These are phyloP conservation scores for Gila robusta DNA, from an alignment of 2,797 vertebrate genomes.

Conservation along the genomic window DNA sequence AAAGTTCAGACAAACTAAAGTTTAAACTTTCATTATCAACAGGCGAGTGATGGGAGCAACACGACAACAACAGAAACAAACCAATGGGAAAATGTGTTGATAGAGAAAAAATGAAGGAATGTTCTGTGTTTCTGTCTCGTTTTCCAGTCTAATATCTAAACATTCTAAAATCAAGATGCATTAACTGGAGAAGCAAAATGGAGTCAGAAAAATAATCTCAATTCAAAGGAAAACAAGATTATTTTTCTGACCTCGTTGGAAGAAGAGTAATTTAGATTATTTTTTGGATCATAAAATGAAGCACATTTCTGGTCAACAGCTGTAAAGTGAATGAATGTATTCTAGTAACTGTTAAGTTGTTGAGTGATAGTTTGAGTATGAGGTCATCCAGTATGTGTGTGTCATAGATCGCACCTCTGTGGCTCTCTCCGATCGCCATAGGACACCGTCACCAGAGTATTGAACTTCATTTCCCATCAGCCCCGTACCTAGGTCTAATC, in stretches of 20 bases:
- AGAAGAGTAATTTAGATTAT: too few relatives aligned
- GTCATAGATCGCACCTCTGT: too few relatives aligned
- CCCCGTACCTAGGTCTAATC: too few relatives aligned
- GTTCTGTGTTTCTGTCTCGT: not conserved
- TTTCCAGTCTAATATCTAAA: too few relatives aligned
- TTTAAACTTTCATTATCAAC: not conserved
- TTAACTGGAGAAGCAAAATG: not conserved
- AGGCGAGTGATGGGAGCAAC: not conserved
- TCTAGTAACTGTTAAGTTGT: not conserved
- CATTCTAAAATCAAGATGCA: not conserved
- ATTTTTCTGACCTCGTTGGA: too few relatives aligned
- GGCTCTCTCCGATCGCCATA: too few relatives aligned
- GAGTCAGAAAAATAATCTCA: too few relatives aligned
- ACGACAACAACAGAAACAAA: not conserved
- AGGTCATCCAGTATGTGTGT: not conserved
- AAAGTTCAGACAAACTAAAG: not conserved
- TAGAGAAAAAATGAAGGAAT: not conserved
- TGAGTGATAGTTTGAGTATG: too few relatives aligned
- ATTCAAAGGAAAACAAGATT: too few relatives aligned
- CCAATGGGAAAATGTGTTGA: not conserved
- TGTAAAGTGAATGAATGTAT: conserved; percentile 13
- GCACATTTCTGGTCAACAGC: conserved; percentile 21
- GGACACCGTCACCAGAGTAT: too few relatives aligned
- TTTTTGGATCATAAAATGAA: conserved; percentile 41
- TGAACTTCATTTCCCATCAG: too few relatives aligned